Evolutionary conservation across 2,888 invertebrate genomes (phyloP).

Genomic region (Yponomeuta cagnagella): DNA sequence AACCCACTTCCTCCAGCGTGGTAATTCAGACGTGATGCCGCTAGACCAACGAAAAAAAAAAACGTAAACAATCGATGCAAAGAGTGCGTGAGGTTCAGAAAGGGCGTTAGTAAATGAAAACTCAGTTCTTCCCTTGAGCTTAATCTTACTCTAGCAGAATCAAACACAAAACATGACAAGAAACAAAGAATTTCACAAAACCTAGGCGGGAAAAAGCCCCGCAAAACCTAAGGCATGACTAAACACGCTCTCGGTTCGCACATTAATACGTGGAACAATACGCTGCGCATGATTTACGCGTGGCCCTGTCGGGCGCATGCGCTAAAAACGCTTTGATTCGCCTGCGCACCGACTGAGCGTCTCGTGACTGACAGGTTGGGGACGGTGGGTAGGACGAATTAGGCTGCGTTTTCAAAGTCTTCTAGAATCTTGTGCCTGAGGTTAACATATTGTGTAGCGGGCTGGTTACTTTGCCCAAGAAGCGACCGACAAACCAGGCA

Average conservation of each 20-base stretch:
- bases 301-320: conserved; percentile 5
- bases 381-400: not conserved
- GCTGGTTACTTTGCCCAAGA: too few relatives aligned
- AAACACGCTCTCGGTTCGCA: conserved; percentile 4
- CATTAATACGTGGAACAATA: conserved; percentile 11
- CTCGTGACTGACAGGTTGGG: not conserved
- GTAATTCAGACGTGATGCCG: too few relatives aligned
- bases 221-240: not conserved
- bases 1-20: too few relatives aligned
- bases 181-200: not conserved
- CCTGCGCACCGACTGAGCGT: not conserved
- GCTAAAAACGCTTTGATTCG: not conserved
- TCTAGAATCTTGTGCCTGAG: too few relatives aligned
- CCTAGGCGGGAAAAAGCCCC: not conserved
- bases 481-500: too few relatives aligned
- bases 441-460: too few relatives aligned
- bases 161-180: conserved; percentile 1
- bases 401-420: not conserved
- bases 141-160: too few relatives aligned
- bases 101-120: too few relatives aligned
- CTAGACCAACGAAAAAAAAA: too few relatives aligned
- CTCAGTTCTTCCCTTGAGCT: too few relatives aligned
- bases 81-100: too few relatives aligned
- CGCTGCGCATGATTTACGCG: conserved; percentile 1
- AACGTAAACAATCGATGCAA: too few relatives aligned